Conservation (phyloP, 2,888 invertebrate genomes). For the Lasiommata megera region DNA sequence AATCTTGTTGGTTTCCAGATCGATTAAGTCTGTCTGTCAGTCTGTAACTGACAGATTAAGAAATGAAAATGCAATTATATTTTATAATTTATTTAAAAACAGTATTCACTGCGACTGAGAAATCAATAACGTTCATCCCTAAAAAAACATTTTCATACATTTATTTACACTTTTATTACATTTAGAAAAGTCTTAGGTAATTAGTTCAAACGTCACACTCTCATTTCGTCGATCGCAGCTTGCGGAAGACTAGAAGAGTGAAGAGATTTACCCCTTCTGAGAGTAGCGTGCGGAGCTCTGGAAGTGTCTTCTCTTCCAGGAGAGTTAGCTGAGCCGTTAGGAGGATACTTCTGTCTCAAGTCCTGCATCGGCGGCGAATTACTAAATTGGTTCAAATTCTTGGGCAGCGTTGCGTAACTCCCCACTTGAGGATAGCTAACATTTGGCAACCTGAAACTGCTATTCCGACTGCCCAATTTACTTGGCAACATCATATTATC, state of each 20-base stretch:
- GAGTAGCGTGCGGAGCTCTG: constrained; percentile 64
- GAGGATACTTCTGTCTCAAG: constrained; percentile 81
- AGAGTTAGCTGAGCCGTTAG: constrained; percentile 79
- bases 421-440: constrained; percentile 70
- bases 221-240: constrained; percentile 94
- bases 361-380: constrained; percentile 75
- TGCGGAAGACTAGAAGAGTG: constrained; percentile 86
- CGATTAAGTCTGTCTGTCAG: too few species aligned
- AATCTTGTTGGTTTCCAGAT: too few species aligned
- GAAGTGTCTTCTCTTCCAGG: constrained; percentile 50
- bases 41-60: too few species aligned
- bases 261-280: constrained; percentile 67
- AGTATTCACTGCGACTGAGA: constrained; percentile 16
- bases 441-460: constrained; percentile 72
- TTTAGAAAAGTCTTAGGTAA: constrained; percentile 38
- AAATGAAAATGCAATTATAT: constrained; percentile 11
- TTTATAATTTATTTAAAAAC: constrained; percentile 40
- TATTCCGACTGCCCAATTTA: constrained; percentile 77
- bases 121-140: constrained; percentile 63
- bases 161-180: constrained; percentile 62
- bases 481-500: constrained; percentile 75
- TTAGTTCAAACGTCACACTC: constrained; percentile 87
- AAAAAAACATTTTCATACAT: constrained; percentile 49
- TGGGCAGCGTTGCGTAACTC: constrained; percentile 81
- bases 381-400: constrained; percentile 81